Percentiles rank a stretch among this genome's conserved stretches.
phyloP scores from a whole-genome alignment of 2,797 vertebrate species.

The Yasuhikotakia modesta region DNA sequence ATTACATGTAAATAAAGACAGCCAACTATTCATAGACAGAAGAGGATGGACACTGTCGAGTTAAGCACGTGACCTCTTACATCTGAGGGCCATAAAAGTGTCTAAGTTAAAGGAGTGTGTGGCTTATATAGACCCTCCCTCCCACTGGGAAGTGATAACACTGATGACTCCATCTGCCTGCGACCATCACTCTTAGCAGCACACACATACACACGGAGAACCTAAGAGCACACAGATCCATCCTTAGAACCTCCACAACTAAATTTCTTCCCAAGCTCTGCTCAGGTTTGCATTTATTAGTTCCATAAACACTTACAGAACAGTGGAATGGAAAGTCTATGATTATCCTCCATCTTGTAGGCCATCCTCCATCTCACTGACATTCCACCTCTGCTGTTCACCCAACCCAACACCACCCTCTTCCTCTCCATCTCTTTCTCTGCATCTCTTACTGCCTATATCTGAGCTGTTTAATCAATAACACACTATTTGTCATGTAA shows the following conservation, averaged over 20 bases:
- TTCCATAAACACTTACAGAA: neutral
- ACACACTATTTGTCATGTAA: neutral
- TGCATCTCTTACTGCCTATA: neutral
- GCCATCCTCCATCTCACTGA: slow-evolving; percentile 35
- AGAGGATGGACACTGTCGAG: slow-evolving; percentile 37
- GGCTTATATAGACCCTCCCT: slow-evolving; percentile 38
- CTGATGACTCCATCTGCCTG: slow-evolving; percentile 32
- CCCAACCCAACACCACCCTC: neutral
- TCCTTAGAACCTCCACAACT: neutral
- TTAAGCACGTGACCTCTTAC: slow-evolving; percentile 38
- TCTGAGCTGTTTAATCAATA: neutral
- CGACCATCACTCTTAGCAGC: slow-evolving; percentile 27
- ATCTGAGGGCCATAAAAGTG: slow-evolving; percentile 37
- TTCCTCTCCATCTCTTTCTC: neutral
- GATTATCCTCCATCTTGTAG: slow-evolving; percentile 44
- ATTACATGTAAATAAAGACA: slow-evolving; percentile 8
- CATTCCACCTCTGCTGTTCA: slow-evolving; percentile 6
- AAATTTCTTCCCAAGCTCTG: neutral
- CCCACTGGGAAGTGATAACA: slow-evolving; percentile 47
- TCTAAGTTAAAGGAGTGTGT: slow-evolving; percentile 38
- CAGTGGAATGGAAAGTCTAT: slow-evolving; percentile 49
- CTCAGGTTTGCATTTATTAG: neutral
- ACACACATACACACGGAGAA: slow-evolving; percentile 26
- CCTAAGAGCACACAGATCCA: neutral
- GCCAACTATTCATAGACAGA: neutral